Evolutionary conservation across 2,888 invertebrate genomes (phyloP).

Genomic region (Mechanitis mazaeus): DNA sequence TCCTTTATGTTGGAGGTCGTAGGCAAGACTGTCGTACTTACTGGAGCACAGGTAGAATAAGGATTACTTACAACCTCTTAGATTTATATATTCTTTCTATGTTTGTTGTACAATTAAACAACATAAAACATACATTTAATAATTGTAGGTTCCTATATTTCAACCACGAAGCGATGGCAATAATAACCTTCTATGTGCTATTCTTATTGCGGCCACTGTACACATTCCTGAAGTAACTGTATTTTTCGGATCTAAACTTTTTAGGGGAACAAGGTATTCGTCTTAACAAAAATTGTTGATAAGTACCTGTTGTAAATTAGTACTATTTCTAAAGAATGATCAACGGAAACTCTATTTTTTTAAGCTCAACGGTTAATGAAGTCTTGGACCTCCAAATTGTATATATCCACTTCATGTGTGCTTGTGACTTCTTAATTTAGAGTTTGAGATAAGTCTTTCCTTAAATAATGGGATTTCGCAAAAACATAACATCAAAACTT

Average conservation of each 20-base stretch:
- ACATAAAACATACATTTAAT: background rate
- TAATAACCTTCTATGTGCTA: constrained; percentile 92
- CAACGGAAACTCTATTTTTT: too few species aligned
- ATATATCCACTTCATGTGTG: too few species aligned
- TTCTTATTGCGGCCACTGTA: constrained; percentile 92
- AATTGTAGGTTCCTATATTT: constrained; percentile 89
- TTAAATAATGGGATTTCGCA: too few species aligned
- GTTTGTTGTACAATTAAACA: background rate
- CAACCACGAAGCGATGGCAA: constrained; percentile 95
- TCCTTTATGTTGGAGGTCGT: constrained; percentile 97
- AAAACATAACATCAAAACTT: background rate
- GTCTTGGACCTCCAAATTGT: too few species aligned
- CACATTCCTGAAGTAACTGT: constrained; percentile 95
- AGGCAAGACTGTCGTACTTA: constrained; percentile 95
- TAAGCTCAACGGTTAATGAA: too few species aligned
- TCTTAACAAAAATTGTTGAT: background rate
- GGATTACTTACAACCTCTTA: background rate
- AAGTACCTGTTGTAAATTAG: too few species aligned
- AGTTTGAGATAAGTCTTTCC: too few species aligned
- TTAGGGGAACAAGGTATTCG: constrained; percentile 85
- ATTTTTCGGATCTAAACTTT: constrained; percentile 91
- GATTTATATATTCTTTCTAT: too few species aligned
- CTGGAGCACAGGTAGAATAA: constrained; percentile 87
- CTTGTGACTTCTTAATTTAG: too few species aligned
- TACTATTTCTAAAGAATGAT: too few species aligned